Base-by-base conservation (phyloP, 2,888 invertebrate species). In the Cataglyphis cursor region DNA sequence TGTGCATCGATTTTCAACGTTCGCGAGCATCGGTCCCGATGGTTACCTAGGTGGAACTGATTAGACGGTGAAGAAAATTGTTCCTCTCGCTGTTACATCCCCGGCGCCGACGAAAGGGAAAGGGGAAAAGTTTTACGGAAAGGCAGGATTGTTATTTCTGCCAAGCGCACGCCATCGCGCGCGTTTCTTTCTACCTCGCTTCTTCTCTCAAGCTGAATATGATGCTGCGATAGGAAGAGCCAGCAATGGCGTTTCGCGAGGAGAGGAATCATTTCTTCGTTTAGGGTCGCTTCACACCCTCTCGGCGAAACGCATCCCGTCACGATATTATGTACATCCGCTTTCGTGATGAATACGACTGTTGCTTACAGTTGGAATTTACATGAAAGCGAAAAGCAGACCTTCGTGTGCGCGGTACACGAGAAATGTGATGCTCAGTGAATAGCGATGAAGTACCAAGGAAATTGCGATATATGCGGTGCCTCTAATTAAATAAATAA, bases 331-430 rank as follows among this genome's bases (percentile, higher is more conserved):
- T 4, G 31, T 31, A 28, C 66, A 66, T 81, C 65, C 54, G 78
- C 41, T 82, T 73, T 83, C 82, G 66, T 78, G 83, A 81, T 76
- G 57, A 84, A 81, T 84, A 64, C 70, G 81, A 51, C 80, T 62
- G 31, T 31, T 31, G 73, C 78, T 74, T 75, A 61, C 54, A 31
- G 74, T 70, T 54, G 75, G 61, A 51, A 61, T 84, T 83, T 76
- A 64, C 78, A 57, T 65, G 68, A 75, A 73, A 74, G 73, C 59
- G 59, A 59, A 68, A 85, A 89, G 84, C 83, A 75, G 51, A 48
- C 73, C n/a, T 54, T 54, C 72, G 78, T 65, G 64, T 57, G 64
- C 68, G 6, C 15, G 12, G 72, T 21, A 28, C 68, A 24, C 18
- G 78, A 66, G 68, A 76, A 35, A 41, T 35, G 66, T 24, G 12